phyloP scores from a whole-genome alignment of 2,888 invertebrate species.

The Cryptocephalus primarius region DNA sequence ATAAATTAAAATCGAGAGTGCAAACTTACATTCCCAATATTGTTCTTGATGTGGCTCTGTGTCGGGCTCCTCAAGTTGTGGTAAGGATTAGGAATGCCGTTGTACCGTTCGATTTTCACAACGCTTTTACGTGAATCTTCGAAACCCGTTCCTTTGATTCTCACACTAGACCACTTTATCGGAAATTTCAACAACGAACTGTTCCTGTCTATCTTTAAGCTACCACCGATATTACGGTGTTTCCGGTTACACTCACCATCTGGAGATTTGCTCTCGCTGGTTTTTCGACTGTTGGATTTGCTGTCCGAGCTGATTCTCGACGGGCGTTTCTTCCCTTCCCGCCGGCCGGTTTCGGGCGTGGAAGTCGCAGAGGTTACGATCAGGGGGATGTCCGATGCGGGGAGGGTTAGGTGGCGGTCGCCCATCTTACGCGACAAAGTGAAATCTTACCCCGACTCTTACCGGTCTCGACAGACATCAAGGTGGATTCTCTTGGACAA shows the following conservation, averaged over 20 bases:
- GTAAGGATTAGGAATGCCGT: conserved; percentile 37
- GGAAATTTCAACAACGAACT: conserved; percentile 32
- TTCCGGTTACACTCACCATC: conserved; percentile 9
- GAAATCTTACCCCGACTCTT: too few relatives aligned
- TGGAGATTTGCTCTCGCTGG: conserved; percentile 13
- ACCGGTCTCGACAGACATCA: conserved; percentile 2
- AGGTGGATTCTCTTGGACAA: too few relatives aligned
- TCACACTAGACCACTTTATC: conserved; percentile 53
- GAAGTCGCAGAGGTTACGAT: conserved; percentile 29
- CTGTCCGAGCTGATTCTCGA: conserved; percentile 7
- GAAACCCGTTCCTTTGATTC: conserved; percentile 51
- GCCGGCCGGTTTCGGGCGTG: conserved; percentile 20
- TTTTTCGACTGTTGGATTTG: conserved; percentile 14
- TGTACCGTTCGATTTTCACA: conserved; percentile 54
- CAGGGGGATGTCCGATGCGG: conserved; percentile 29
- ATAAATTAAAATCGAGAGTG: too few relatives aligned
- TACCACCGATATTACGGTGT: conserved; percentile 25
- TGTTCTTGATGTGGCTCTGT: conserved; percentile 24
- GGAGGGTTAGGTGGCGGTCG: conserved; percentile 17
- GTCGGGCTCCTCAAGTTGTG: conserved; percentile 29
- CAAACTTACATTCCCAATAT: conserved; percentile 34
- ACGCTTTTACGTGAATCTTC: conserved; percentile 52
- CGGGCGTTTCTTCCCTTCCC: conserved; percentile 8
- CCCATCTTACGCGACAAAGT: conserved; percentile 15
- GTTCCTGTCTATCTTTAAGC: conserved; percentile 33